Base-by-base conservation (phyloP, 2,797 vertebrate genomes). In the Merluccius polli region DNA sequence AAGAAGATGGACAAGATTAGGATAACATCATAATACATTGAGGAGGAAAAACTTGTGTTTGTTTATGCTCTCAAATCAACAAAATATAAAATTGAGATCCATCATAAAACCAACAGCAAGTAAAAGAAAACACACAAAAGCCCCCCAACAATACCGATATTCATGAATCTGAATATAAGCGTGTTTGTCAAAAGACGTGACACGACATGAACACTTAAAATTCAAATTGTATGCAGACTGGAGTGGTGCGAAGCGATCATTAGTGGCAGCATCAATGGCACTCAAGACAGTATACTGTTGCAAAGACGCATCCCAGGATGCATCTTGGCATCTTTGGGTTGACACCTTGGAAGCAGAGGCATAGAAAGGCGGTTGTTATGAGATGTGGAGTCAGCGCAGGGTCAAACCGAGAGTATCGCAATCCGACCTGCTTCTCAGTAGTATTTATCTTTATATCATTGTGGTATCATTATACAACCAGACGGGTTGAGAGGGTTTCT, bases 221-320 rank as follows among this genome's bases (percentile, higher is more conserved):
- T 65, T 88, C 81, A 82, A 82, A 88, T 63, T 73, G 69, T 1
- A 18, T 81, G 83, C 80, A 82, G 76, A 78, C 59, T 83, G 69
- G 63, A 88, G 86, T 80, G 82, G 38, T 71, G 36, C n/a, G 52
- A 81, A 81, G 85, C 72, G 73, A 86, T 86, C 85, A 87, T 87
- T 83, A 84, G 82, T 69, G 78, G 75, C n/a, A 13, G 24, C n/a
- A 75, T 83, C 71, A 77, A 72, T 31, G 79, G 71, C 87, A 81
- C 89, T 89, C 63, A 78, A 87, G 84, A 65, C 59, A 77, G 2
- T 44, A n/a, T n/a, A n/a, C n/a, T n/a, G n/a, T n/a, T n/a, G n/a
- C n/a, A n/a, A n/a, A n/a, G n/a, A n/a, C n/a, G n/a, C n/a, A n/a
- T n/a, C n/a, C n/a, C n/a, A n/a, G n/a, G n/a, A n/a, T n/a, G n/a